A percentile compares a stretch with the other conserved stretches of the same genome.
Conservation (phyloP, 2,113 vertebrate species). For the Psilopsiagon aymara region DNA sequence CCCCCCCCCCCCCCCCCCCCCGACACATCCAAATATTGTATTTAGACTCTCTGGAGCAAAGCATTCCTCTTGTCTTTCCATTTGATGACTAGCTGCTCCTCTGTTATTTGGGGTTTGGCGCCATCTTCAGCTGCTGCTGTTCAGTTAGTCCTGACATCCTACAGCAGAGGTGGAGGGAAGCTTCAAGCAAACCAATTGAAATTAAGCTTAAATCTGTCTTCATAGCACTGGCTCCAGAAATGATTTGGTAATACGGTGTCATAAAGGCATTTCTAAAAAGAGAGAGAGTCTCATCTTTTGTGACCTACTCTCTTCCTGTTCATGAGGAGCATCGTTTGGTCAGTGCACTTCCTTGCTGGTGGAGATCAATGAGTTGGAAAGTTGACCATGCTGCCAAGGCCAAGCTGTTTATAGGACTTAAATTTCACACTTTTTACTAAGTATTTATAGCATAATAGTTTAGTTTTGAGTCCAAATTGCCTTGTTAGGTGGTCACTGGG, state of each 20-base stretch:
- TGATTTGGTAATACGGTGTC: background rate
- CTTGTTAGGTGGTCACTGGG: background rate
- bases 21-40: background rate
- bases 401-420: background rate
- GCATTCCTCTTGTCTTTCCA: background rate
- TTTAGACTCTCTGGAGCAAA: background rate
- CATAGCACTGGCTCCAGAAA: background rate
- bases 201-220: background rate
- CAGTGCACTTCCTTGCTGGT: background rate
- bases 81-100: background rate
- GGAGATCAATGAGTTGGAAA: background rate
- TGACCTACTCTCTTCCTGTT: background rate
- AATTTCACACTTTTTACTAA: background rate
- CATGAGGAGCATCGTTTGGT: background rate
- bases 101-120: slow-evolving; percentile 34
- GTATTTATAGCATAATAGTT: background rate
- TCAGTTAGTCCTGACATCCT: background rate
- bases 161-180: background rate
- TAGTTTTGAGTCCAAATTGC: background rate
- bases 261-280: background rate
- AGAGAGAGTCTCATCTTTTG: background rate
- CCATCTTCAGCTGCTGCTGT: slow-evolving; percentile 40
- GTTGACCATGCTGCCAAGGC: background rate
- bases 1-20: rapidly evolving
- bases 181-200: background rate